Evolutionary conservation across 2,113 vertebrate genomes (phyloP).

Genomic region (Physeter macrocephalus): DNA sequence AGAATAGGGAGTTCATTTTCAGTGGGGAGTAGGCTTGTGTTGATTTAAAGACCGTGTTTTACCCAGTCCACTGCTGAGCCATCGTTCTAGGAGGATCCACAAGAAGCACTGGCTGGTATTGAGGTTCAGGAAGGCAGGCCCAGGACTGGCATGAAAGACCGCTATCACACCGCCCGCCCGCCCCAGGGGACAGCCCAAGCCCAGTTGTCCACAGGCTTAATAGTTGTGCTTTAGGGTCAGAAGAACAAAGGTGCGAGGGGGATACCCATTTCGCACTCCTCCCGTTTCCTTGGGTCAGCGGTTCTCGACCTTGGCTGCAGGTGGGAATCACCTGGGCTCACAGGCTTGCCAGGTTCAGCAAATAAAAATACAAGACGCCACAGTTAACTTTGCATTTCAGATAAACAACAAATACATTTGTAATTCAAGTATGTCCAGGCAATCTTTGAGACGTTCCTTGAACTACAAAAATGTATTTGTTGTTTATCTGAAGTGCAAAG

Average conservation of each 20-base stretch:
- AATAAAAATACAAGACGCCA: background rate
- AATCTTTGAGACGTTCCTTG: background rate
- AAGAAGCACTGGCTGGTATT: background rate
- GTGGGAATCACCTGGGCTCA: background rate
- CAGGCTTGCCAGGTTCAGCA: background rate
- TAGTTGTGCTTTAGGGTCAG: background rate
- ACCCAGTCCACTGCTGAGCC: background rate
- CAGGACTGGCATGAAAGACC: background rate
- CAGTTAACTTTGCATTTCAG: background rate
- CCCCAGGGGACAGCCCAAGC: background rate
- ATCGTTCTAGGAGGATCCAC: background rate
- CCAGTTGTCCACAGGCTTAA: background rate
- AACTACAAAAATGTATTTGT: background rate
- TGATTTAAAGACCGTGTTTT: background rate
- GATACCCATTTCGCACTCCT: background rate
- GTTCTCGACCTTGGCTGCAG: background rate
- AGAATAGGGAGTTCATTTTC: background rate
- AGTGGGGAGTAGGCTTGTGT: background rate
- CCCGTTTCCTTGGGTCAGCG: background rate
- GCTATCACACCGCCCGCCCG: no score
- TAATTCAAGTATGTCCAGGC: background rate
- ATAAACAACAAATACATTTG: background rate
- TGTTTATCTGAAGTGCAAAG: background rate
- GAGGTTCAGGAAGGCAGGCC: background rate
- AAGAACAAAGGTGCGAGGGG: background rate